Evolutionary conservation across 2,888 invertebrate genomes (phyloP), one percentile per base, ranked within the genome.

Genomic region (Ochropleura leucogaster): DNA sequence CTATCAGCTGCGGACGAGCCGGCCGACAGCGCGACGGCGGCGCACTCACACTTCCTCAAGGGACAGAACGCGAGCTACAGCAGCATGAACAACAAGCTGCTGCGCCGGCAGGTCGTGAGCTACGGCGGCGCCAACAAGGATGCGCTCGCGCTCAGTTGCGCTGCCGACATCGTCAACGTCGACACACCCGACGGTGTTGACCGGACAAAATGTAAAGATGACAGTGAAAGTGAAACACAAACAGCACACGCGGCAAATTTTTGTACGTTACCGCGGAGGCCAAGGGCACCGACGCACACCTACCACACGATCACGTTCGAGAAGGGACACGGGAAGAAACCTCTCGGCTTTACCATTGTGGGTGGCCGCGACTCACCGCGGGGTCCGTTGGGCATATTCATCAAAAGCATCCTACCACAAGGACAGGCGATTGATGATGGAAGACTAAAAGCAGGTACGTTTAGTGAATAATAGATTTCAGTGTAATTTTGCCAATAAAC

Each of bases 321-420:
- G 91, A 98, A 98, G 90, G 98, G 98, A 1, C 97, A 97, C 12
- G 98, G 98, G 4, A 98, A 98, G 91, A 98, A 98, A 93, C 98
- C 98, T 0, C 96, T 98, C 51, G 98, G 98, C n/a, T 99, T 99
- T 92, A 98, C 98, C 16, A 98, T 99, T 86, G 98, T 98, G 4
- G 99, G 98, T 60, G 98, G 98, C 65, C 97, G 98, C 76, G 98
- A 99, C 92, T 98, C 98, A 53, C 98, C 98, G 4, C 97, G 98
- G 91, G 98, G 98, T 74, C 98, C 98, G 80, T 97, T 98, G 91
- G 98, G 98, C 63, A 98, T 99, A 91, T 98, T 98, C 93, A 98
- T 98, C 85, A 98, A 98, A 93, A 98, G 98, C 90, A 98, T 99
- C 85, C 97, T 98, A 88, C 97, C 98, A 64, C 97, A 97, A 91